A percentile compares a stretch with the other conserved stretches of the same genome.
Evolutionary conservation across 2,113 vertebrate species (phyloP).

Genomic region (Tichodroma muraria): DNA sequence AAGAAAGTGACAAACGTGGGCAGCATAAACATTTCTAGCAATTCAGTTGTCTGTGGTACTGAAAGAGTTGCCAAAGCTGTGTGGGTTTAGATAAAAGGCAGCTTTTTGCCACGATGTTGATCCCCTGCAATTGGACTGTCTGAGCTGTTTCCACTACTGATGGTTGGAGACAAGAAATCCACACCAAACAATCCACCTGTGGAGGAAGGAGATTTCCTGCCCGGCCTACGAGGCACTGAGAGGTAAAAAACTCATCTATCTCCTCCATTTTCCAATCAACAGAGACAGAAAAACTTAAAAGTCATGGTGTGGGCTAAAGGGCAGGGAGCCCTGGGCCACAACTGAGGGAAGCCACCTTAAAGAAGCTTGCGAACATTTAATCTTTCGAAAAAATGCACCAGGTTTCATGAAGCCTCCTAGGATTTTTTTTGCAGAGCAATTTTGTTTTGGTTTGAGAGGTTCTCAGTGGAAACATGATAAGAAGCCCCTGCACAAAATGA

Average conservation of each 20-base stretch:
- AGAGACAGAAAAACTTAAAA: constrained; percentile 11
- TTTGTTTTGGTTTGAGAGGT: not conserved
- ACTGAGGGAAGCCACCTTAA: not conserved
- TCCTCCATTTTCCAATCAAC: not conserved
- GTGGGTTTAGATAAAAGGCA: not conserved
- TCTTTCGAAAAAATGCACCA: not conserved
- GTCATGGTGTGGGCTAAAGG: not conserved
- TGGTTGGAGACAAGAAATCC: not conserved
- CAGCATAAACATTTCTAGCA: not conserved
- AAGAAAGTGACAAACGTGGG: not conserved
- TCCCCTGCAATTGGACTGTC: not conserved
- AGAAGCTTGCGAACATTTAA: not conserved
- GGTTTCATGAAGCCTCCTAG: not conserved
- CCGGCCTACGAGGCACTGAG: not conserved
- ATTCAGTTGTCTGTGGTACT: not conserved
- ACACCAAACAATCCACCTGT: not conserved
- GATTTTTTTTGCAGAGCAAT: not conserved
- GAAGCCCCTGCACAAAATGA: not conserved
- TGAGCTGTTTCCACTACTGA: not conserved
- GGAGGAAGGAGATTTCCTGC: not conserved
- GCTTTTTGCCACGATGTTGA: not conserved
- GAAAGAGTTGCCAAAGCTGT: not conserved
- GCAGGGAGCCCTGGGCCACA: not conserved
- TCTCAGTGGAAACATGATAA: not conserved
- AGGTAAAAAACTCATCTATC: not conserved